Percentiles rank a stretch among this genome's conserved stretches.
Conservation (phyloP, 2,113 vertebrate species). For the Pelodiscus sinensis region DNA sequence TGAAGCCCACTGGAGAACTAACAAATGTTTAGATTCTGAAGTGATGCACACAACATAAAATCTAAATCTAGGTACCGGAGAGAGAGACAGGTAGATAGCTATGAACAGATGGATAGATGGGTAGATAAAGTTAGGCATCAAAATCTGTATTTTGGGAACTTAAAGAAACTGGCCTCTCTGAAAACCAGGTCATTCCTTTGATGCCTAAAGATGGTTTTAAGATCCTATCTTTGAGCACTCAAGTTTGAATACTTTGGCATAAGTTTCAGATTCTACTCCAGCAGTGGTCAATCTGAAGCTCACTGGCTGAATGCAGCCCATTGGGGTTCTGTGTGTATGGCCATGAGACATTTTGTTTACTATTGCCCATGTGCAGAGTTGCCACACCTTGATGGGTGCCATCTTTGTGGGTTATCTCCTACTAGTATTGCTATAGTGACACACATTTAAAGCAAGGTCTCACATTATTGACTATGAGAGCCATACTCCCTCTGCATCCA, state of each 20-base stretch:
- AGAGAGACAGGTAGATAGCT: background rate
- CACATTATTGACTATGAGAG: too few species aligned
- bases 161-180: background rate
- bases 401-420: too few species aligned
- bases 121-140: background rate
- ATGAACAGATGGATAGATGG: background rate
- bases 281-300: too few species aligned
- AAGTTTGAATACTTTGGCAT: background rate
- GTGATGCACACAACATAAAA: background rate
- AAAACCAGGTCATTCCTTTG: background rate
- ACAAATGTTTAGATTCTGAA: rapidly evolving
- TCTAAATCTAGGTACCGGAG: background rate
- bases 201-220: background rate
- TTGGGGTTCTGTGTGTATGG: too few species aligned
- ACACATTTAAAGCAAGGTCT: too few species aligned
- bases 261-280: background rate
- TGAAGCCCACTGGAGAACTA: background rate
- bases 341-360: too few species aligned
- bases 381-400: too few species aligned
- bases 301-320: too few species aligned
- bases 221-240: background rate
- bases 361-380: too few species aligned
- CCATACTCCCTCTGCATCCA: too few species aligned
- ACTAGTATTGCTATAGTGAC: too few species aligned
- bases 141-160: background rate